Percentiles rank a stretch among this genome's conserved stretches.
Conservation (phyloP, 2,888 invertebrate genomes). For the Hemaris fuciformis region DNA sequence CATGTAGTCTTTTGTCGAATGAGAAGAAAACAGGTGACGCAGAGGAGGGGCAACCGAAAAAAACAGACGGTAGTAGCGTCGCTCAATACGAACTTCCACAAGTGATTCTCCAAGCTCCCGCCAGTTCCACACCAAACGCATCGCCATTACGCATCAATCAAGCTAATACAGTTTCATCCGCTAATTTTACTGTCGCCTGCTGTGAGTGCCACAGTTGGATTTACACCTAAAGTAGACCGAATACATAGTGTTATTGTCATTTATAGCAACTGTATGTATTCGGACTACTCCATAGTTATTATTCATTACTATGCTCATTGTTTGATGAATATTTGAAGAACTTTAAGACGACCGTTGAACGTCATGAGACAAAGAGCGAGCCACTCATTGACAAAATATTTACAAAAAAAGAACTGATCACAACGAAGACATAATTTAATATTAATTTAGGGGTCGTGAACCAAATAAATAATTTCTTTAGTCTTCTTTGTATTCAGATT, state of each 20-base stretch:
- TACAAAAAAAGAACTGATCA: background rate
- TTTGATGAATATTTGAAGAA: slow-evolving; percentile 16
- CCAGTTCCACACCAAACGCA: slow-evolving; percentile 80
- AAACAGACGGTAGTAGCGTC: slow-evolving; percentile 84
- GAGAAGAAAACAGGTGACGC: slow-evolving; percentile 67
- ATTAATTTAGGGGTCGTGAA: background rate
- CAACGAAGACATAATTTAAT: background rate
- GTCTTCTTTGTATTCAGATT: background rate
- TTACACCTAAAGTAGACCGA: slow-evolving; percentile 56
- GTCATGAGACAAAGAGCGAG: background rate
- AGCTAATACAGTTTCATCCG: slow-evolving; percentile 76
- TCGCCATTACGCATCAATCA: slow-evolving; percentile 78
- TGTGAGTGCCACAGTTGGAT: slow-evolving; percentile 83
- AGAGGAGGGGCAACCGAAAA: slow-evolving; percentile 68
- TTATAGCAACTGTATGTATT: slow-evolving; percentile 34
- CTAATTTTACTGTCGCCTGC: slow-evolving; percentile 81
- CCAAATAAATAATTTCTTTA: background rate
- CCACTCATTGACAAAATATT: background rate
- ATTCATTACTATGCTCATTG: slow-evolving; percentile 52
- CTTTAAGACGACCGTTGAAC: background rate
- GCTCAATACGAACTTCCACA: slow-evolving; percentile 86
- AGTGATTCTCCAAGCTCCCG: slow-evolving; percentile 89
- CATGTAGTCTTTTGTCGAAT: slow-evolving; percentile 70
- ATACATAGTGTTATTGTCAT: slow-evolving; percentile 27
- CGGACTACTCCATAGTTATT: slow-evolving; percentile 51